Conservation (phyloP, 2,113 vertebrate genomes). For the Cyrtonyx montezumae region DNA sequence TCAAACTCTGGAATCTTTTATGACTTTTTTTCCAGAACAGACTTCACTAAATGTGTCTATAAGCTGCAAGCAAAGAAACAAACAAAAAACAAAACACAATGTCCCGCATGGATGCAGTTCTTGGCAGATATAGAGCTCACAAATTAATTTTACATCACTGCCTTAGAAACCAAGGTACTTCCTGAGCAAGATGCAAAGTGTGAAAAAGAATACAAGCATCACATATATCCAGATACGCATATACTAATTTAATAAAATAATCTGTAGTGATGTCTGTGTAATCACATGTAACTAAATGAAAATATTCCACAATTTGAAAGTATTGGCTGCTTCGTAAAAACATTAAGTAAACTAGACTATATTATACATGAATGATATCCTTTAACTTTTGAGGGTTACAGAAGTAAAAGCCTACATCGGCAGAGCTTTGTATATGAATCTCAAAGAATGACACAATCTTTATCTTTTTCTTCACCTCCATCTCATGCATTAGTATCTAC, state of each 20-base stretch:
- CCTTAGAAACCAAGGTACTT: neutral
- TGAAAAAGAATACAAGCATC: neutral
- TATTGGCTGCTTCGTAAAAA: neutral
- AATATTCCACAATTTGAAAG: neutral
- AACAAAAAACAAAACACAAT: neutral
- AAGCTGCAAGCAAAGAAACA: neutral
- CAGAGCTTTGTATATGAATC: neutral
- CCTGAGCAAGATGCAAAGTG: neutral
- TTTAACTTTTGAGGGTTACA: neutral
- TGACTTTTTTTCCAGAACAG: neutral
- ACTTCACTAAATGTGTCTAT: neutral
- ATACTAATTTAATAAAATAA: neutral
- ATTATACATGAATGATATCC: neutral
- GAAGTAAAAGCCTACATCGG: neutral
- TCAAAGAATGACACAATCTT: neutral
- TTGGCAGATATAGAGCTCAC: neutral
- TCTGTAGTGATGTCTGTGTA: neutral
- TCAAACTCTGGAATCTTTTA: neutral
- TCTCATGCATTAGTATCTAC: neutral
- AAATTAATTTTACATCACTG: neutral
- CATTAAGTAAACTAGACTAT: neutral
- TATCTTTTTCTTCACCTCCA: neutral
- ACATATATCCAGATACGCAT: neutral
- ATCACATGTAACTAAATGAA: neutral
- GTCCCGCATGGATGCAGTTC: neutral